Evolutionary conservation across 2,797 vertebrate genomes (phyloP).

Genomic region (Ceryle rudis): DNA sequence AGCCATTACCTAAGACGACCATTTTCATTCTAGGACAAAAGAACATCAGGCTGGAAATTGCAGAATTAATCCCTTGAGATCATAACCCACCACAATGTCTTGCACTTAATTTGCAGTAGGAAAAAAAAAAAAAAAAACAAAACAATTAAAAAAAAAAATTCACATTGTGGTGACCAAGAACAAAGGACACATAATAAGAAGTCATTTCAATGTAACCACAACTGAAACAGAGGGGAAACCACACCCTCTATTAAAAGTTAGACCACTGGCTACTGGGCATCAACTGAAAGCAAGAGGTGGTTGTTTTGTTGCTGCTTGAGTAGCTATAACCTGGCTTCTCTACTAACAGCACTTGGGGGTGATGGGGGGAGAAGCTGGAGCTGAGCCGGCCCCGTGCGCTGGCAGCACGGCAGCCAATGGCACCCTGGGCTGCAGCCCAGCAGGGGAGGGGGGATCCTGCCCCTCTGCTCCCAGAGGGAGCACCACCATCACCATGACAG

Average conservation of each 20-base stretch:
- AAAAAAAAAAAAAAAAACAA: background rate
- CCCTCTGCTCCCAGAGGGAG: no score
- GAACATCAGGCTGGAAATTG: conserved; percentile 36
- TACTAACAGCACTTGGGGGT: no score
- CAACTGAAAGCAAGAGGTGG: background rate
- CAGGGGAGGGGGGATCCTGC: no score
- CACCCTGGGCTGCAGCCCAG: no score
- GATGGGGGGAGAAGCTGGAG: no score
- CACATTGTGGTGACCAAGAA: background rate
- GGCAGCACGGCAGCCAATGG: no score
- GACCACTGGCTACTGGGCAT: background rate
- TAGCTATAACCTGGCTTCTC: background rate
- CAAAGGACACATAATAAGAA: background rate
- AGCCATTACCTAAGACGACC: conserved; percentile 57
- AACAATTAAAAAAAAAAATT: no score
- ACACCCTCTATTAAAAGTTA: background rate
- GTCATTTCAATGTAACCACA: background rate
- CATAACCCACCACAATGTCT: background rate
- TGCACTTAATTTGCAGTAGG: background rate
- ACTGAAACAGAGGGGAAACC: background rate
- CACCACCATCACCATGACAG: background rate
- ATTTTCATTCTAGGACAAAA: conserved; percentile 61
- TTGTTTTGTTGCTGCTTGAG: accelerated
- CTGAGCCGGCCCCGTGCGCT: no score
- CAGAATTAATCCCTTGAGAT: conserved; percentile 50